phyloP scores from a whole-genome alignment of 2,113 vertebrate genomes.

The Rhinolophus ferrumequinum region DNA sequence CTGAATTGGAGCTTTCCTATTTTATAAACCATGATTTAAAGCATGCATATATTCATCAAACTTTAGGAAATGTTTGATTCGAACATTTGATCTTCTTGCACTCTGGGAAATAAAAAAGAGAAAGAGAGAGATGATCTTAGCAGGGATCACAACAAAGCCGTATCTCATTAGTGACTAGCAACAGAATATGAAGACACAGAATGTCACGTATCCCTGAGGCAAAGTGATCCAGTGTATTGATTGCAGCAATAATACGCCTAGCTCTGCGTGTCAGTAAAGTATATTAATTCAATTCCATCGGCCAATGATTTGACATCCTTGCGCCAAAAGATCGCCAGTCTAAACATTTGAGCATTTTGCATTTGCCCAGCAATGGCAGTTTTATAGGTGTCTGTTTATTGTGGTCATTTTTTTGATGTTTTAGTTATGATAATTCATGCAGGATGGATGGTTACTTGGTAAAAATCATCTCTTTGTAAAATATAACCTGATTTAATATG shows the following conservation, averaged over 20 bases:
- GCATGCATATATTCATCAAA: not conserved
- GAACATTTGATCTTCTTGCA: not conserved
- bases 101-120: not conserved
- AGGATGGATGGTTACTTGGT: not conserved
- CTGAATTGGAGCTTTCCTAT: not conserved
- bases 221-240: not conserved
- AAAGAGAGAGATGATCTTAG: not conserved
- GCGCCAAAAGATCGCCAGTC: not conserved
- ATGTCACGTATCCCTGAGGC: not conserved
- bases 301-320: not conserved
- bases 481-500: not conserved
- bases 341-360: not conserved
- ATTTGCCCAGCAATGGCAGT: not conserved
- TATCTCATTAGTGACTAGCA: not conserved
- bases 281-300: constrained; percentile 22
- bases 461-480: not conserved
- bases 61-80: not conserved
- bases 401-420: not conserved
- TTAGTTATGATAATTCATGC: constrained; percentile 35
- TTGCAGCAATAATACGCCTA: not conserved
- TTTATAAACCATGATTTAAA: not conserved
- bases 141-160: not conserved
- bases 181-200: not conserved
- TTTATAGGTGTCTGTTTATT: not conserved
- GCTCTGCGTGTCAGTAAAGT: not conserved